phyloP scores from a whole-genome alignment of 2,113 vertebrate species.

The Petrocephalus zakoni region DNA sequence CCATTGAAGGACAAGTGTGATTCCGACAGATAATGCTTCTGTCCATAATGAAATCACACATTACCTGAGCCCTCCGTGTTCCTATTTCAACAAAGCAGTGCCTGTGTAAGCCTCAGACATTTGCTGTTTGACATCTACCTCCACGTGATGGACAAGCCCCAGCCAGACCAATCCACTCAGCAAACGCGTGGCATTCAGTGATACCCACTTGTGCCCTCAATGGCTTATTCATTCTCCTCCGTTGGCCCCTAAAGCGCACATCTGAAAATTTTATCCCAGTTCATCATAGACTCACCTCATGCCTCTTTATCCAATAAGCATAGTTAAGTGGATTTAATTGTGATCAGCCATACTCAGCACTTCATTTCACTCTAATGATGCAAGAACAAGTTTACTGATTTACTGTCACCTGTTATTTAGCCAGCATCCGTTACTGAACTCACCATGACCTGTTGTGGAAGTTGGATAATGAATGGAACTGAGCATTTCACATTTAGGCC shows the following conservation, averaged over 20 bases:
- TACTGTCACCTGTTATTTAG: neutral
- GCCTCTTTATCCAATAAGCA: neutral
- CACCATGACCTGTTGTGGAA: neutral
- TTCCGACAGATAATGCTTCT: neutral
- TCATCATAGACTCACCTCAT: neutral
- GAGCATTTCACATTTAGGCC: neutral
- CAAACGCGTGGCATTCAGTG: neutral
- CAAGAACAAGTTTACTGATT: neutral
- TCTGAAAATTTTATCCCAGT: neutral
- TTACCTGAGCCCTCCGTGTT: neutral
- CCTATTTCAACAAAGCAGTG: neutral
- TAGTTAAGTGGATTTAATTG: neutral
- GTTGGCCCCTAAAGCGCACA: neutral
- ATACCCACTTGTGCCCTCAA: neutral
- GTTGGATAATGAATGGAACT: neutral
- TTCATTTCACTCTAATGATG: neutral
- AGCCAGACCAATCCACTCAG: neutral
- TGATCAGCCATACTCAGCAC: neutral
- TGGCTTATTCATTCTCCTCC: neutral
- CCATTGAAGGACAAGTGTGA: neutral
- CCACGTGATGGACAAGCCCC: neutral
- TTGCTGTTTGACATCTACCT: neutral
- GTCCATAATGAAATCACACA: conserved; percentile 4
- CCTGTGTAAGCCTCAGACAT: neutral
- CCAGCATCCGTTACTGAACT: neutral